Percentiles rank a stretch among this genome's conserved stretches.
These are phyloP conservation scores for Calameuta pallipes DNA, from an alignment of 2,888 invertebrate species.

Conservation along the genomic window DNA sequence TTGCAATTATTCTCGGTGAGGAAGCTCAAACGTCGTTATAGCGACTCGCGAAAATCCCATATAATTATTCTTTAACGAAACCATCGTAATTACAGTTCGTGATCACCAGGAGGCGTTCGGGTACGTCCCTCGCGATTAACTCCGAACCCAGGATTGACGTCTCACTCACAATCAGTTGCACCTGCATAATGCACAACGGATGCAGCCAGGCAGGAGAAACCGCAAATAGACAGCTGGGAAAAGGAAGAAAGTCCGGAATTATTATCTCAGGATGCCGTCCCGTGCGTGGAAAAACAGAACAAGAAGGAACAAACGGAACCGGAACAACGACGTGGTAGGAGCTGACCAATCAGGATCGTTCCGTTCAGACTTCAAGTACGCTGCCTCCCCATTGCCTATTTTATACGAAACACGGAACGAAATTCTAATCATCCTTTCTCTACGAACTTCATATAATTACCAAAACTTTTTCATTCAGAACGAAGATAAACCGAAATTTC, in stretches of 20 bases:
- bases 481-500: not conserved
- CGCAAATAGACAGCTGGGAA: not conserved
- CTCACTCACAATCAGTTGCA: not conserved
- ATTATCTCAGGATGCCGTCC: no score
- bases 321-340: no score
- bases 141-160: not conserved
- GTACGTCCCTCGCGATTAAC: not conserved
- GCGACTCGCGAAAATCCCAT: not conserved
- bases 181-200: not conserved
- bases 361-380: no score
- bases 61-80: not conserved
- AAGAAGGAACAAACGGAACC: no score
- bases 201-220: not conserved
- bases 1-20: not conserved
- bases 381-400: no score
- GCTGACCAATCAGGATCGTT: no score
- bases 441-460: no score
- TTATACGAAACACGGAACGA: no score
- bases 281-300: no score
- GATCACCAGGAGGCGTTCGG: not conserved
- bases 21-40: not conserved
- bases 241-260: not conserved
- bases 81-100: not conserved
- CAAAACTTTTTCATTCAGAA: no score
- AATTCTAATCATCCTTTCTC: no score